Base-by-base conservation (phyloP, 1,140 invertebrate species). In the Glossosoma conforme region DNA sequence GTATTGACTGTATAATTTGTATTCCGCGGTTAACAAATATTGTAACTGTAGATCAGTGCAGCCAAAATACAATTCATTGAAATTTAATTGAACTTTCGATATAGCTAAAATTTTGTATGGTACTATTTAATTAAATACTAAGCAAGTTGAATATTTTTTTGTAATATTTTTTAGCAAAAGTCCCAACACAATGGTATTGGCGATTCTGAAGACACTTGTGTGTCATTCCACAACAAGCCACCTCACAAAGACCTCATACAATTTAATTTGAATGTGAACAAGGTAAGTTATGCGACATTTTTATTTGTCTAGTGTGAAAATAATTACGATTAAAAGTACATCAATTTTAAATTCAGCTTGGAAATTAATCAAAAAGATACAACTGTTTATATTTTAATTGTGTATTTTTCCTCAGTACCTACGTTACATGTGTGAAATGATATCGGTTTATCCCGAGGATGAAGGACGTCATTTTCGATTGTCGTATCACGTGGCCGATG, bases 131-230 rank as follows among this genome's bases (percentile, higher is more conserved):
- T n/a, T 30, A 30, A 8, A n/a, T 30, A 30, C 8, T 30, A n/a
- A 9, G 28, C n/a, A 9, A 30, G 8, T 9, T 30, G 28, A 30
- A 30, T n/a, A n/a, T n/a, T n/a, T n/a, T n/a, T n/a, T n/a, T n/a
- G 13, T 42, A 42, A 19, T 30, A 2, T 2, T 36, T 49, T 21
- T 25, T 14, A 50, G 47, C 28, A 17, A 32, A 61, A 77, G 35
- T 83, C 86, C 2, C 83, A 84, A 25, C 84, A 76, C 71, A 82
- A 79, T 56, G 83, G 83, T 4, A 82, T 84, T 57, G 85, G 87
- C n/a, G 69, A 79, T 17, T 74, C 84, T 10, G 86, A 90, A 61
- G 87, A 91, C 61, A 83, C 80, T 5, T 87, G 84, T 61, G 68
- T 82, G 51, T 77, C 79, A 1, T 68, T 90, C 14, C 65, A 83